These are phyloP conservation scores for Panthera uncia DNA, from an alignment of 2,113 vertebrate genomes.

Conservation along the genomic window DNA sequence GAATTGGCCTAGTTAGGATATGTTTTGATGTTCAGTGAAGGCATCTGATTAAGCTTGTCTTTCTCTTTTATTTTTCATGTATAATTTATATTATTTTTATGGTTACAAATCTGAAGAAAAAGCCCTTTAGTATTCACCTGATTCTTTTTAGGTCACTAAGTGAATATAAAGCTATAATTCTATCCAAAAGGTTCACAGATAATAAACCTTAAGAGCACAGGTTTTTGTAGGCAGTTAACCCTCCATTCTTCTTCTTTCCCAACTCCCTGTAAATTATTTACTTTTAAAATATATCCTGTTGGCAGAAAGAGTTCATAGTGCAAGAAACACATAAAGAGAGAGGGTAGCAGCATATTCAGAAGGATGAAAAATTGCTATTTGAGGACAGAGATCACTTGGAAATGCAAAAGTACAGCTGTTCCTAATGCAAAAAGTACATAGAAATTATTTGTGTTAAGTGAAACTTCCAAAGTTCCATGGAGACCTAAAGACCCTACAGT, in stretches of 20 bases:
- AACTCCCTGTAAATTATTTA: slow-evolving; percentile 30
- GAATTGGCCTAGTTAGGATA: neutral
- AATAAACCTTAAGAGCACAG: slow-evolving; percentile 46
- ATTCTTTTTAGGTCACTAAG: slow-evolving; percentile 45
- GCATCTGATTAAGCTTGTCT: neutral
- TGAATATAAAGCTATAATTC: slow-evolving; percentile 49
- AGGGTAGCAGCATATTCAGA: neutral
- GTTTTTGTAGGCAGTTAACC: slow-evolving; percentile 29
- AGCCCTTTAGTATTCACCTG: neutral
- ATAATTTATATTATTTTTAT: slow-evolving; percentile 40
- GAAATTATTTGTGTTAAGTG: slow-evolving; percentile 42
- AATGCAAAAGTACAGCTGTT: slow-evolving; percentile 33
- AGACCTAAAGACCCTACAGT: neutral
- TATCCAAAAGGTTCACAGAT: slow-evolving; percentile 19
- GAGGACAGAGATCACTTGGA: slow-evolving; percentile 31
- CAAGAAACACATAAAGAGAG: neutral
- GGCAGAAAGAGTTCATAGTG: slow-evolving; percentile 33
- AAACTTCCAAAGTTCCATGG: neutral
- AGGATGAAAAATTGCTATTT: neutral
- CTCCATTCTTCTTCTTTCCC: neutral
- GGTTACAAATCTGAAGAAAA: slow-evolving; percentile 37
- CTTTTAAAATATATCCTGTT: slow-evolving; percentile 50
- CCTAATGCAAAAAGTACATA: slow-evolving; percentile 28
- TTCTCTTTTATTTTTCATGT: slow-evolving; percentile 34
- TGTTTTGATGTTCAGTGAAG: neutral